Base-by-base conservation (phyloP, 2,888 invertebrate species). In the Seira musarum region DNA sequence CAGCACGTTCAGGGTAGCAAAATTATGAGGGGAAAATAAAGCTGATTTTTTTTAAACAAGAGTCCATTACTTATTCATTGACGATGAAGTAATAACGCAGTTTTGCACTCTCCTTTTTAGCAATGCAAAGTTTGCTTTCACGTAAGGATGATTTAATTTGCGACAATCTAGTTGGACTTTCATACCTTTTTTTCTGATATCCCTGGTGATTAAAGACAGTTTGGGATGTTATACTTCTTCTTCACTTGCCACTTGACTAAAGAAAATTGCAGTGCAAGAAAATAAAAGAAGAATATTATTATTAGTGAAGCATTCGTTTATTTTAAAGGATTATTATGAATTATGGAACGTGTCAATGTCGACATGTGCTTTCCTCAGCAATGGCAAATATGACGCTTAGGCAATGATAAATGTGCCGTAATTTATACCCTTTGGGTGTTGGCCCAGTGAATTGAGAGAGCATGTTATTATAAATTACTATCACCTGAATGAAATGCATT, bases 401-500 rank as follows among this genome's bases (percentile, higher is more conserved):
- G 60, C 13, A 53, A 80, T 80, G 80, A 80, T 80, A 73, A 80
- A 80, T 74, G 80, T 80, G 74, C 68, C 80, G 80, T 80, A 80
- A 80, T 73, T 80, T 68, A 80, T 80, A 74, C 17, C 79, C 74
- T 73, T 74, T 80, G 80, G 80, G 80, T 80, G 80, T 80, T 74
- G 80, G 64, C 80, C 53, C 17, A n/a, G 53, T 53, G n/a, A 15
- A 53, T 53, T 8, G 3, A 8, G 53, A 53, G 15, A 53, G 53
- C 17, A 63, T 72, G 63, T 64, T 68, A 53, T 53, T 53, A 70
- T 77, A 77, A 77, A 70, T 65, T 77, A 69, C 65, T 22, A 77
- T 65, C 75, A 68, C 22, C 72, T 68, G 67, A 15, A 69, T 22
- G 10, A 24, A 24, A 53, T 53, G 24, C 53, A 53, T 53, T 30